phyloP scores from a whole-genome alignment of 2,113 vertebrate genomes.

The Spilogale gracilis region DNA sequence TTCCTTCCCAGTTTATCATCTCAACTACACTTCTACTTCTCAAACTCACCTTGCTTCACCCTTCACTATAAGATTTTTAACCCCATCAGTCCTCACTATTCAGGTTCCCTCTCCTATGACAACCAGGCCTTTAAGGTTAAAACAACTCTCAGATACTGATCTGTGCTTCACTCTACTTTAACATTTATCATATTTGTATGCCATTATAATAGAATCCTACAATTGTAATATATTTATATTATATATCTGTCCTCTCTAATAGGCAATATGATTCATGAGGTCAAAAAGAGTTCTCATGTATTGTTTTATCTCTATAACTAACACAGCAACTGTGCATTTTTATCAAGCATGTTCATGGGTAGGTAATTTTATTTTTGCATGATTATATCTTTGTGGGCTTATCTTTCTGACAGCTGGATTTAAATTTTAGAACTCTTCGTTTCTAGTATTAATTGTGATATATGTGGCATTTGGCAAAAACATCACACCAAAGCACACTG shows the following conservation, averaged over 20 bases:
- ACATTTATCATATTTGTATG: background rate
- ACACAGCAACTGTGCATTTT: background rate
- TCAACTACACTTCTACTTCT: background rate
- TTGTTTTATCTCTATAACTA: background rate
- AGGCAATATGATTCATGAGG: background rate
- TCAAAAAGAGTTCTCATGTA: background rate
- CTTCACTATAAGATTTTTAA: background rate
- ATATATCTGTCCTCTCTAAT: background rate
- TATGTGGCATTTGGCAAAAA: background rate
- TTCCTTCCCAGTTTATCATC: background rate
- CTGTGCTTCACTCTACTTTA: background rate
- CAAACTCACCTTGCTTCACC: background rate
- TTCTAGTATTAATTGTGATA: slow-evolving; percentile 10
- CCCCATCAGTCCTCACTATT: background rate
- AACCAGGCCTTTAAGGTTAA: background rate
- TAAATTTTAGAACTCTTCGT: slow-evolving; percentile 27
- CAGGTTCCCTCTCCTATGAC: background rate
- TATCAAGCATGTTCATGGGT: background rate
- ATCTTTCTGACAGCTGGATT: background rate
- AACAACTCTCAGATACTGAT: background rate
- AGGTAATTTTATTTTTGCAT: background rate
- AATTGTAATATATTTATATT: background rate
- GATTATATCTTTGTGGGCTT: background rate
- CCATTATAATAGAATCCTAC: background rate
- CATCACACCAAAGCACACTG: background rate